phyloP scores from a whole-genome alignment of 1,140 invertebrate genomes.

The Caerostris extrusa region DNA sequence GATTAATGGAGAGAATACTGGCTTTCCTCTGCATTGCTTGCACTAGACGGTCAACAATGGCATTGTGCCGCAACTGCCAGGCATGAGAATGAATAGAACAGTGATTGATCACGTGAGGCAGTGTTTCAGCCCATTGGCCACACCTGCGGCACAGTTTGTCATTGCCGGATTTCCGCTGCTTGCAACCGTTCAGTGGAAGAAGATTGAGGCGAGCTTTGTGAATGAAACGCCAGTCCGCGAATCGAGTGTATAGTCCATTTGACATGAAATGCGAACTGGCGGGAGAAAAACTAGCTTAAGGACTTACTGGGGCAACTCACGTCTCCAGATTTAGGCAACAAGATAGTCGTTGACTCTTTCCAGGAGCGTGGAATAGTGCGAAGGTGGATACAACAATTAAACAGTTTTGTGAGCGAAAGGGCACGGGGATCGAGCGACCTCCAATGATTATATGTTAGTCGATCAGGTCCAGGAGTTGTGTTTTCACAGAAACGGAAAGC shows the following conservation, averaged over 20 bases:
- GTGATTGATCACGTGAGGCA: neutral
- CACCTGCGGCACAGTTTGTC: neutral
- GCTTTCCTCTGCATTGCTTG: neutral
- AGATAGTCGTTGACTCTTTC: no score
- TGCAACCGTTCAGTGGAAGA: neutral
- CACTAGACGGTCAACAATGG: neutral
- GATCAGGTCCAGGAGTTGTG: no score
- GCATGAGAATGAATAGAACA: neutral
- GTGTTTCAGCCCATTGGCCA: neutral
- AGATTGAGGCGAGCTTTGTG: neutral
- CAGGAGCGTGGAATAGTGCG: no score
- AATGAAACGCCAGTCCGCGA: conserved; percentile 22
- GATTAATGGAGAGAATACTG: no score
- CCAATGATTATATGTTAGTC: no score
- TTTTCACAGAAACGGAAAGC: no score
- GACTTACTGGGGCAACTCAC: no score
- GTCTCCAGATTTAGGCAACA: no score
- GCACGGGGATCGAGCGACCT: no score
- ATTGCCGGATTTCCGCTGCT: neutral
- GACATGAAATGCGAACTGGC: conserved; percentile 17
- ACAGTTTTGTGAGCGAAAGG: no score
- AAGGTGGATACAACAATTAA: no score
- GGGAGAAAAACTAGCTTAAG: neutral
- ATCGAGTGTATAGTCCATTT: neutral
- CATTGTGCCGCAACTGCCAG: neutral